Evolutionary conservation across 64 coral and sea anemone species (phyloP), one percentile per base, ranked within the genome.

Genomic region (Dendrophyllia cribrosa): DNA sequence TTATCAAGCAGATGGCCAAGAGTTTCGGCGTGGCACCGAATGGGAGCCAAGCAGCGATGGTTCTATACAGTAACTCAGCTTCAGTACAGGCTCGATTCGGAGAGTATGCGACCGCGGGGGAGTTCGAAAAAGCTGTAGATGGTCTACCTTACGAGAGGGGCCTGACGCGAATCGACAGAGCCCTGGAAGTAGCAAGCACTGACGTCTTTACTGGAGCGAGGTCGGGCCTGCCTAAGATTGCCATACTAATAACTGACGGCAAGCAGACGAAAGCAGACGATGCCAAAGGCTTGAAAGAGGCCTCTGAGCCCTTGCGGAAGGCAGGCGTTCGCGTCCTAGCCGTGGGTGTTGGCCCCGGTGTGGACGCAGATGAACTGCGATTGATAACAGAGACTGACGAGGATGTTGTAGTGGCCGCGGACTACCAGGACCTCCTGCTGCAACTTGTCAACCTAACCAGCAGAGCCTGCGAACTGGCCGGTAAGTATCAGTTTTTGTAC

Each of bases 151-250:
- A 85, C 76, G 89, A 77, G 12, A 70, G 84, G 20, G 87, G 93
- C 47, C 93, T 77, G 66, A 94, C 93, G 6, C 77, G 93, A 8
- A 70, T 89, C 77, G 93, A 94, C 22, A 49, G 68, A 53, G 93
- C 93, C 1, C 52, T 94, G 12, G 55, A 64, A 2, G 19, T 89
- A 51, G 93, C 93, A 6, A 87, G 77, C 0, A 65, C 51, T 9
- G 76, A 94, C 34, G 51, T 89, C 20, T 94, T 94, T 45, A 69
- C 87, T 9, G 93, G 86, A 1, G 55, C 79, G 26, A 58, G 79
- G 43, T 21, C 56, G 46, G 79, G 79, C 59, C 52, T 83, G 4
- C 79, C 59, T 21, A 83, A 83, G 34, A 83, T 83, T 65, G 56
- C 59, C 65, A 43, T 83, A 19, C 56, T 83, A 60, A 51, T 83